Conservation (phyloP, 2,113 vertebrate genomes). For the Caretta caretta region DNA sequence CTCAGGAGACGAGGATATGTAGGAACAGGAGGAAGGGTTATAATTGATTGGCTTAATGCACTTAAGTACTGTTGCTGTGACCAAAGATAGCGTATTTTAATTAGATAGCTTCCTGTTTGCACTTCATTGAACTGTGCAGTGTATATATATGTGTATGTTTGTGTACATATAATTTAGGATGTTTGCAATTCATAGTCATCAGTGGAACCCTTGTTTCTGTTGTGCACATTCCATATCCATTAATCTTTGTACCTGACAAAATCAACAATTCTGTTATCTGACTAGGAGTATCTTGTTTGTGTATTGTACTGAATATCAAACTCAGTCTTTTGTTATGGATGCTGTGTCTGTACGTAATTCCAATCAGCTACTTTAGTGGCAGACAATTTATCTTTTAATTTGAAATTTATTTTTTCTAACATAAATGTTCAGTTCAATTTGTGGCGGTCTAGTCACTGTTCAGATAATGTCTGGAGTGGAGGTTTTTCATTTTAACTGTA, state of each 20-base stretch:
- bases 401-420: not conserved
- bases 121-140: constrained; percentile 57
- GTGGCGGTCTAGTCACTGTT: not conserved
- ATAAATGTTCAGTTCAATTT: not conserved
- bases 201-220: constrained; percentile 63
- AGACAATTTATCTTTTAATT: not conserved
- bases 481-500: not conserved
- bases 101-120: constrained; percentile 59
- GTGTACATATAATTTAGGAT: constrained; percentile 52
- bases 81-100: constrained; percentile 53
- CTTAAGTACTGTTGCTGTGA: constrained; percentile 37
- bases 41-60: constrained; percentile 40
- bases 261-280: constrained; percentile 18
- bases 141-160: constrained; percentile 17
- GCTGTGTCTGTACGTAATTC: not conserved
- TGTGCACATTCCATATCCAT: constrained; percentile 34
- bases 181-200: constrained; percentile 66
- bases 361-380: not conserved
- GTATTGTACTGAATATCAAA: not conserved
- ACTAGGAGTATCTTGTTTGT: constrained; percentile 12
- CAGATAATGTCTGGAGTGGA: not conserved
- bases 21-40: not conserved
- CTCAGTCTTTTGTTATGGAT: not conserved
- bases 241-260: constrained; percentile 56
- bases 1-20: not conserved